A percentile compares a stretch with the other conserved stretches of the same genome.
Conservation (phyloP, 2,113 vertebrate species). For the Heterochromis multidens region DNA sequence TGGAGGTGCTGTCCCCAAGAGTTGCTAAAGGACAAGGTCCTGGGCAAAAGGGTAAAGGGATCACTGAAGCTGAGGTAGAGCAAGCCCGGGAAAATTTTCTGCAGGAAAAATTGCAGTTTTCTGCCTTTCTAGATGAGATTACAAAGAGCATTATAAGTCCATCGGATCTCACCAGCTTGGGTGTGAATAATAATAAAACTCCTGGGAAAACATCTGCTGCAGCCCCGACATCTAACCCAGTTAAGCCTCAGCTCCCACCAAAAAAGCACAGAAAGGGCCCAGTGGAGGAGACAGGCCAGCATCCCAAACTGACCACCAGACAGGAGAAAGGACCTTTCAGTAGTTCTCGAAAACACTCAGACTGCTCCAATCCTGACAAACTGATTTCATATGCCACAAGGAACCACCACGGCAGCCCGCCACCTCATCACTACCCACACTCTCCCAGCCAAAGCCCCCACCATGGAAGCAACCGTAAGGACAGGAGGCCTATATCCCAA, state of each 20-base stretch:
- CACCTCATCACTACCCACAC: background rate
- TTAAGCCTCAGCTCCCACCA: constrained; percentile 64
- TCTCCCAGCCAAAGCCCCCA: background rate
- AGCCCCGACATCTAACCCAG: background rate
- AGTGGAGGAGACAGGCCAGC: background rate
- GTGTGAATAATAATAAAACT: constrained; percentile 36
- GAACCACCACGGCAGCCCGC: constrained; percentile 48
- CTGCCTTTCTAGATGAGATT: constrained; percentile 82
- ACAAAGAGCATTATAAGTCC: constrained; percentile 81
- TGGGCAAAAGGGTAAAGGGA: constrained; percentile 39
- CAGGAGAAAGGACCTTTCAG: constrained; percentile 6
- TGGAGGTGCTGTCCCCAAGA: constrained; percentile 76
- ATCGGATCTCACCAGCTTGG: constrained; percentile 68
- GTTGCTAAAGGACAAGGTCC: constrained; percentile 10
- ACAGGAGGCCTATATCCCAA: constrained; percentile 1
- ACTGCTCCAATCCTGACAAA: constrained; percentile 37
- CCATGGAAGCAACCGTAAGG: background rate
- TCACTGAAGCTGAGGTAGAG: constrained; percentile 29
- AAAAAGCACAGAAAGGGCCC: constrained; percentile 43
- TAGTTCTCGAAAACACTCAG: constrained; percentile 18
- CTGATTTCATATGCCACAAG: constrained; percentile 17
- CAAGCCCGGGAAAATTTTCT: constrained; percentile 51
- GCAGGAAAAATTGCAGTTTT: constrained; percentile 79
- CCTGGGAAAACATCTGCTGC: background rate
- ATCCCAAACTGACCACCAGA: constrained; percentile 1